phyloP scores from a whole-genome alignment of 2,113 vertebrate genomes.

The Pungitius pungitius region DNA sequence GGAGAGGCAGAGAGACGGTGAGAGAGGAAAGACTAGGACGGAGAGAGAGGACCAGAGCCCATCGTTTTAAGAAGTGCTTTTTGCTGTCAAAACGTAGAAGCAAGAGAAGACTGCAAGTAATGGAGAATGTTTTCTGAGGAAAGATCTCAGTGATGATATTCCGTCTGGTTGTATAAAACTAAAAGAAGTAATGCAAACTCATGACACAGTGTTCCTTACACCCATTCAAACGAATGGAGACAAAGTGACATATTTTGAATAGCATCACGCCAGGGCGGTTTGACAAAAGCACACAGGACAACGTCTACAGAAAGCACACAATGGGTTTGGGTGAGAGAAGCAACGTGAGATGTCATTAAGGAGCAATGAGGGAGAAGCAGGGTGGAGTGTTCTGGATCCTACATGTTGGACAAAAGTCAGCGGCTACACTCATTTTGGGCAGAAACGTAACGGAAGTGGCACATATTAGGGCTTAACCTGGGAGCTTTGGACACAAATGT shows the following conservation, averaged over 20 bases:
- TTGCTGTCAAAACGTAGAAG: not conserved
- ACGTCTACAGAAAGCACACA: constrained; percentile 41
- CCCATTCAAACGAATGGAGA: not conserved
- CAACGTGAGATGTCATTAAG: constrained; percentile 42
- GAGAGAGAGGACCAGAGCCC: not conserved
- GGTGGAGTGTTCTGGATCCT: constrained; percentile 78
- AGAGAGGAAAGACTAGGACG: not conserved
- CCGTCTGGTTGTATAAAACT: not conserved
- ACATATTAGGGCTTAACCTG: not conserved
- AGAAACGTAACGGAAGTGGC: not conserved
- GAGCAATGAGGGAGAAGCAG: constrained; percentile 15
- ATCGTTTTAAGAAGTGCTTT: not conserved
- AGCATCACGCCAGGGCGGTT: constrained; percentile 7
- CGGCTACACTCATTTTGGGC: constrained; percentile 7
- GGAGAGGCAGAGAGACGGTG: constrained; percentile 6
- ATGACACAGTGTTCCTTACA: constrained; percentile 12
- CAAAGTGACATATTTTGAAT: constrained; percentile 1
- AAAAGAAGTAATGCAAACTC: not conserved
- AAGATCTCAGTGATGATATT: not conserved
- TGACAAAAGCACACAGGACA: constrained; percentile 32
- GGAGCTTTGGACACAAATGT: constrained; percentile 25
- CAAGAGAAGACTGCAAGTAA: constrained; percentile 12
- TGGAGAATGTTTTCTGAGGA: not conserved
- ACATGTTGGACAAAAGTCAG: constrained; percentile 62
- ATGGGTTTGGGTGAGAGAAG: constrained; percentile 40